Percentiles rank a stretch among this genome's conserved stretches.
Evolutionary conservation across 64 coral and sea anemone species (phyloP).

Genomic region (Pocillopora verrucosa): DNA sequence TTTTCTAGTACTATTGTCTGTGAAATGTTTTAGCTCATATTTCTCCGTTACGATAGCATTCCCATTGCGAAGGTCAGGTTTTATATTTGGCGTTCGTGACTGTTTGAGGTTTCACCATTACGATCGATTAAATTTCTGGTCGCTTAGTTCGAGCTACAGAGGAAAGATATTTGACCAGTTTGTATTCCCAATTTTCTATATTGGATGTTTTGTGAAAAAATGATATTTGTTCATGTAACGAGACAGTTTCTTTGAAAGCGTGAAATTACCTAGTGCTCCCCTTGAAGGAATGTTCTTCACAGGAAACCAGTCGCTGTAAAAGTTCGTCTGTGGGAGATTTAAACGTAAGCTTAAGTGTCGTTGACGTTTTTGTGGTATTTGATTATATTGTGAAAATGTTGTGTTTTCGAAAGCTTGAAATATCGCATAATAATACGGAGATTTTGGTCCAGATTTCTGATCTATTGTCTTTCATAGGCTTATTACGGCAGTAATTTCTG

Average conservation of each 20-base stretch:
- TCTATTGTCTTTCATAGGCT: background rate
- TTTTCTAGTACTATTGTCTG: background rate
- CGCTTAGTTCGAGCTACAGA: background rate
- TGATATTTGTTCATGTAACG: background rate
- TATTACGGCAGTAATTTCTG: background rate
- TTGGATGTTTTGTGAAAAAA: background rate
- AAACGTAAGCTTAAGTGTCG: background rate
- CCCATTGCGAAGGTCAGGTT: constrained; percentile 20
- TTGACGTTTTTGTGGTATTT: constrained; percentile 25
- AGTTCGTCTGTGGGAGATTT: background rate
- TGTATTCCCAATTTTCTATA: background rate
- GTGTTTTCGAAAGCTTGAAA: constrained; percentile 4
- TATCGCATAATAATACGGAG: background rate
- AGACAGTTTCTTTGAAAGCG: background rate
- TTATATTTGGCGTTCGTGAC: background rate
- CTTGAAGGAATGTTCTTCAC: background rate
- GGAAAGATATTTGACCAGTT: background rate
- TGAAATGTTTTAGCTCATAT: background rate
- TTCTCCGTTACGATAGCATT: background rate
- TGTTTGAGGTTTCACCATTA: background rate
- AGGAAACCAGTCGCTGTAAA: background rate
- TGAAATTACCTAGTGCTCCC: too few species aligned
- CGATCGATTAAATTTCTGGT: background rate
- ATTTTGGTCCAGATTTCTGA: background rate
- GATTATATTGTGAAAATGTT: constrained; percentile 1